Evolutionary conservation across 2,888 invertebrate genomes (phyloP), one percentile per base, ranked within the genome.

Genomic region (Chrysodeixis includens): DNA sequence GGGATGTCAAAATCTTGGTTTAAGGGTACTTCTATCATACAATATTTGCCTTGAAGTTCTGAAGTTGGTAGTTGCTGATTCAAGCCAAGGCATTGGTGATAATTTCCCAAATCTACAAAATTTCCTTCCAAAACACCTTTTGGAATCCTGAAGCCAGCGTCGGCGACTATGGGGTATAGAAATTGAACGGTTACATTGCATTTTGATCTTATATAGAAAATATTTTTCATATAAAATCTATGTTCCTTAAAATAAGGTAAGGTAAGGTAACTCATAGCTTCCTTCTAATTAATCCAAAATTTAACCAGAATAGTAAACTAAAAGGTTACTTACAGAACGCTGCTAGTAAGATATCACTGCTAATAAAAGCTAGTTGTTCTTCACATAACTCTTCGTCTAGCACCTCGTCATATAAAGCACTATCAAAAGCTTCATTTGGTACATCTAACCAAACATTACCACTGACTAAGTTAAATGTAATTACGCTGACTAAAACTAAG

Each of bases 331-430:
- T 83, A 92, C 92, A 92, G 69, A 68, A 76, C 26, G 77, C 62
- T 3, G 74, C 56, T 4, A 90, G 66, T 0, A 69, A 1, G 3
- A 71, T 30, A 65, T 83, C 79, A 5, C 32, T 65, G 10, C 74
- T 53, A 56, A 92, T 81, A 55, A 83, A 81, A 5, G 22, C n/a
- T 14, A 92, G 71, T 81, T 93, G 91, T 49, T 79, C 70, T n/a
- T 69, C 56, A 81, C 93, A 93, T 69, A 86, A 63, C 62, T 88
- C 83, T 16, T 81, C 32, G 71, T 93, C 83, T 56, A 93, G 76
- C 7, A 89, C 90, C 30, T 84, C 78, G 66, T 88, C 80, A 54
- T 90, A 90, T 14, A 91, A 78, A 53, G 84, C 82, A 16, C 68
- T 62, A 74, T 92, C 87, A 51, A 91, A 84, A 1, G 84, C 86